Conservation (phyloP, 1,140 invertebrate genomes). For the Hypothenemus hampei region DNA sequence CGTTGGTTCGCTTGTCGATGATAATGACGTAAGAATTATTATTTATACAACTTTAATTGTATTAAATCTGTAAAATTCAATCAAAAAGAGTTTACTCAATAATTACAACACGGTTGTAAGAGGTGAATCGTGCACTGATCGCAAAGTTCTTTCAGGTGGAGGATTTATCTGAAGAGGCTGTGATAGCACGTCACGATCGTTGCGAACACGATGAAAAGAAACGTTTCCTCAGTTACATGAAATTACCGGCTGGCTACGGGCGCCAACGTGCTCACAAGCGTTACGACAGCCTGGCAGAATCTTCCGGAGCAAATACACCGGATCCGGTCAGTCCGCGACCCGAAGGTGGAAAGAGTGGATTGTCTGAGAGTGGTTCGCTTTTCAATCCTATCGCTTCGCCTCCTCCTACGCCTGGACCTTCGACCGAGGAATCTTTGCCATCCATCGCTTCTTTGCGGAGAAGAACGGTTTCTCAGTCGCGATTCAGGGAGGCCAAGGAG, state of each 20-base stretch:
- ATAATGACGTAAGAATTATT: slow-evolving; percentile 55
- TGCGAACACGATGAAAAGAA: slow-evolving; percentile 75
- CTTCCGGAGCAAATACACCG: slow-evolving; percentile 67
- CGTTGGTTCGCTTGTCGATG: slow-evolving; percentile 51
- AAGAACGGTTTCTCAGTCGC: slow-evolving; percentile 50
- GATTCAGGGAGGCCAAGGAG: slow-evolving; percentile 44
- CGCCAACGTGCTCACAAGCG: slow-evolving; percentile 57
- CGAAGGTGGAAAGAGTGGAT: slow-evolving; percentile 36
- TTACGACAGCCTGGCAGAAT: slow-evolving; percentile 63
- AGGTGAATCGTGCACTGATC: too few relatives aligned
- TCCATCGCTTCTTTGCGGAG: slow-evolving; percentile 46
- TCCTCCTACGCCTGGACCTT: slow-evolving; percentile 52
- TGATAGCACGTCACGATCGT: slow-evolving; percentile 62
- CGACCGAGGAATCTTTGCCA: slow-evolving; percentile 38
- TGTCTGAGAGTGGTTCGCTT: slow-evolving; percentile 26
- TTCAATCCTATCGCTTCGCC: slow-evolving; percentile 55
- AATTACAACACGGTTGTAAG: too few relatives aligned
- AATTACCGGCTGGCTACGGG: slow-evolving; percentile 56
- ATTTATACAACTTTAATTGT: too few relatives aligned
- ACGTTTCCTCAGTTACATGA: slow-evolving; percentile 68
- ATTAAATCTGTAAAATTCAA: too few relatives aligned
- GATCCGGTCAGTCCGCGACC: slow-evolving; percentile 51
- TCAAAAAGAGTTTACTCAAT: too few relatives aligned
- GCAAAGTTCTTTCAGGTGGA: slow-evolving; percentile 64
- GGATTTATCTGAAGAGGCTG: slow-evolving; percentile 71